A percentile compares a stretch with the other conserved stretches of the same genome.
Conservation (phyloP, 2,888 invertebrate species). For the Xanthia icteritia region DNA sequence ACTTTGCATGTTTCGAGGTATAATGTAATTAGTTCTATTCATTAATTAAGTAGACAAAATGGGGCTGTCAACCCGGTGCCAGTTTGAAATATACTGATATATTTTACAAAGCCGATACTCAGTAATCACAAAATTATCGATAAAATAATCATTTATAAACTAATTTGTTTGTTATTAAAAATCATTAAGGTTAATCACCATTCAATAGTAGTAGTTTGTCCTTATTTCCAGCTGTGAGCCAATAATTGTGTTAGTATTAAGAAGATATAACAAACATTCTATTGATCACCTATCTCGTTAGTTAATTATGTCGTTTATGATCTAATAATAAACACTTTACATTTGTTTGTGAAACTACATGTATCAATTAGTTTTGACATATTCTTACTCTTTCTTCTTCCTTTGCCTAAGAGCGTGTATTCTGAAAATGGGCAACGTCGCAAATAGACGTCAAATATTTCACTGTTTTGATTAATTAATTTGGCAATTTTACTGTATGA, state of each 20-base stretch:
- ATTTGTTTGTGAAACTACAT: too few species aligned
- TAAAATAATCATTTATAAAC: conserved; percentile 16
- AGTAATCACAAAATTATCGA: conserved; percentile 27
- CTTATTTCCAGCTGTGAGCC: background rate
- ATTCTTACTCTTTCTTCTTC: too few species aligned
- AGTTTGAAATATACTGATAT: conserved; percentile 22
- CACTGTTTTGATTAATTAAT: too few species aligned
- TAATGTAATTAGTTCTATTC: background rate
- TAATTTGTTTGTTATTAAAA: conserved; percentile 24
- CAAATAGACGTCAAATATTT: too few species aligned
- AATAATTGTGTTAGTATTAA: too few species aligned
- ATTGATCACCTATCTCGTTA: conserved; percentile 2
- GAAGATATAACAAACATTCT: background rate
- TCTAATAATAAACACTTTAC: background rate
- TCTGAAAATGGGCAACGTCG: too few species aligned
- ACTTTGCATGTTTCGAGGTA: background rate
- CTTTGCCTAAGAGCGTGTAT: too few species aligned
- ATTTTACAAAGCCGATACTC: background rate
- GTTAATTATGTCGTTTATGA: conserved; percentile 4
- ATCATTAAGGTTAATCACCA: conserved; percentile 38
- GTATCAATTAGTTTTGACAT: too few species aligned
- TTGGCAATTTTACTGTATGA: too few species aligned
- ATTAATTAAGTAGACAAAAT: background rate
- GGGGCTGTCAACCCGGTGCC: background rate
- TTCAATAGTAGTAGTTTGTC: background rate